Percentiles rank a stretch among this genome's conserved stretches.
phyloP scores from a whole-genome alignment of 1,140 invertebrate genomes.

The Hetaerina americana region DNA sequence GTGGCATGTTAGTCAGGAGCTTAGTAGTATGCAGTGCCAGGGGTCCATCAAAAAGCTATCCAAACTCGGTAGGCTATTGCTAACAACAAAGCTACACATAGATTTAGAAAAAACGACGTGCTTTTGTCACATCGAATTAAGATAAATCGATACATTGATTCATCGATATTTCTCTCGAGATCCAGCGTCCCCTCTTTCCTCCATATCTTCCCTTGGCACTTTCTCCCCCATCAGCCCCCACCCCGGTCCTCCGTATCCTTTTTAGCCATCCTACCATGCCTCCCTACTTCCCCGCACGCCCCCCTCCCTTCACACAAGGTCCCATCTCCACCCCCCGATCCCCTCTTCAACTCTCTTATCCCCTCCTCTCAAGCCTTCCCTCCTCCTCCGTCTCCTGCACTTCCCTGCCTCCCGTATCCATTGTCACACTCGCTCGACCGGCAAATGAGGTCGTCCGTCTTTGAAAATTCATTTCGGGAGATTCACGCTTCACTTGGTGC shows the following conservation, averaged over 20 bases:
- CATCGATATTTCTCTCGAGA: too few relatives aligned
- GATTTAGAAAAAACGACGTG: too few relatives aligned
- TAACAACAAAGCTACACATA: too few relatives aligned
- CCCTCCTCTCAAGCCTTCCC: not conserved
- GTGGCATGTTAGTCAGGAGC: too few relatives aligned
- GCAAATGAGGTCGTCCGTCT: not conserved
- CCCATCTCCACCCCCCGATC: not conserved
- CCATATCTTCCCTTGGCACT: not conserved
- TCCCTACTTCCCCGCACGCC: not conserved
- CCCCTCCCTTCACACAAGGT: too few relatives aligned
- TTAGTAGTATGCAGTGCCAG: too few relatives aligned
- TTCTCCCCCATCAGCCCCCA: not conserved
- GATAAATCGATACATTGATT: too few relatives aligned
- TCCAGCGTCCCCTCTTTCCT: not conserved
- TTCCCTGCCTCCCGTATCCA: not conserved
- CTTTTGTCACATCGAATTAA: too few relatives aligned
- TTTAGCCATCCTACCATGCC: not conserved
- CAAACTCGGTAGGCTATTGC: too few relatives aligned
- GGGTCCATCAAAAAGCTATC: too few relatives aligned
- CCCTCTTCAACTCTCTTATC: not conserved
- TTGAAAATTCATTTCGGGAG: conserved; percentile 1
- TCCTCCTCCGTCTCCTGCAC: not conserved
- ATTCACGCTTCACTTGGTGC: not conserved
- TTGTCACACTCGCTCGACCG: not conserved
- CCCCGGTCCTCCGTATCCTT: not conserved